Evolutionary conservation across 2,888 invertebrate species (phyloP).

Genomic region (Physocephala rufipes): DNA sequence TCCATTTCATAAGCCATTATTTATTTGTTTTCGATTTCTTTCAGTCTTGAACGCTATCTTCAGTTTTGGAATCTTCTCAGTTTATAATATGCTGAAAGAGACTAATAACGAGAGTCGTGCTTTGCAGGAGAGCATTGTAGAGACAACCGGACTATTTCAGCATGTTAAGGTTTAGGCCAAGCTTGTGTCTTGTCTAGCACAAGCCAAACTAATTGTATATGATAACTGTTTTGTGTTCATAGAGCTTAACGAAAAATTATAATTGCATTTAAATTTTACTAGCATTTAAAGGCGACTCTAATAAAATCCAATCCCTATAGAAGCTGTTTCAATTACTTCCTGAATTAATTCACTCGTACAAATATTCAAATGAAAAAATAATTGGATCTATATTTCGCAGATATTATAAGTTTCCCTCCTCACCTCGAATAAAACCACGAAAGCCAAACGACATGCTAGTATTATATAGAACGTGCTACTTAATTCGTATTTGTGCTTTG

Average conservation of each 20-base stretch:
- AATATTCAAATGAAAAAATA: not conserved
- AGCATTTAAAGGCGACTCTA: slow-evolving; percentile 36
- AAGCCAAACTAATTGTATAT: not conserved
- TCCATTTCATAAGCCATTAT: not conserved
- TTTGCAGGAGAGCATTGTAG: slow-evolving; percentile 57
- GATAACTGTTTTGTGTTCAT: not conserved
- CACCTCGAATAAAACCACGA: slow-evolving; percentile 94
- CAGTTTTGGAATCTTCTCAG: slow-evolving; percentile 56
- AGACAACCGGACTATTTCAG: slow-evolving; percentile 58
- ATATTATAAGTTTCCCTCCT: slow-evolving; percentile 47
- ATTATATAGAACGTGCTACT: slow-evolving; percentile 89
- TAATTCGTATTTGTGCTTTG: slow-evolving; percentile 72
- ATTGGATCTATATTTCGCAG: not conserved
- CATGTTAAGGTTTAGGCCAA: slow-evolving; percentile 57
- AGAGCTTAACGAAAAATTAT: slow-evolving; percentile 30
- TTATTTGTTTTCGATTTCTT: slow-evolving; percentile 12
- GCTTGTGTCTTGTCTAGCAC: not conserved
- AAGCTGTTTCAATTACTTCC: too few species aligned
- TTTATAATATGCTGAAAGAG: slow-evolving; percentile 55
- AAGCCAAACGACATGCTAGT: slow-evolving; percentile 87
- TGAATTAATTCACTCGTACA: too few species aligned
- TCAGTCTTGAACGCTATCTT: slow-evolving; percentile 57
- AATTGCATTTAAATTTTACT: slow-evolving; percentile 32
- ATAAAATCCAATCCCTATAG: slow-evolving; percentile 39
- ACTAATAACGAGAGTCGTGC: slow-evolving; percentile 55